These are phyloP conservation scores for Equus przewalskii DNA, from an alignment of 2,113 vertebrate genomes.

Conservation along the genomic window DNA sequence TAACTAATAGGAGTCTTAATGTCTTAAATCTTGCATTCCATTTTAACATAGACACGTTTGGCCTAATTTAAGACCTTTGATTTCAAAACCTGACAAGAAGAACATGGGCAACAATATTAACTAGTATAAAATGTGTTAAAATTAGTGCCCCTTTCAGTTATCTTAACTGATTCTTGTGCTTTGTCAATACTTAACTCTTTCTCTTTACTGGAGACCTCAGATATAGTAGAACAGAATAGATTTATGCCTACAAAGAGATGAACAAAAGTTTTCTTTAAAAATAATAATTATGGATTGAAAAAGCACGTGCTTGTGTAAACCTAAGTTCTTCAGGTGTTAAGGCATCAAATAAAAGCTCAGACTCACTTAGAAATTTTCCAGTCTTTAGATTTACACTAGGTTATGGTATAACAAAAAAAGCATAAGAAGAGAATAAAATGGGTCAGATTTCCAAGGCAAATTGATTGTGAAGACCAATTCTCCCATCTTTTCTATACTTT, in stretches of 20 bases:
- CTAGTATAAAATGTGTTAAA: slow-evolving; percentile 35
- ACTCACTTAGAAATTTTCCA: slow-evolving; percentile 10
- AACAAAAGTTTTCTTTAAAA: slow-evolving; percentile 25
- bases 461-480: background rate
- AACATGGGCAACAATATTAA: background rate
- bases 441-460: background rate
- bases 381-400: background rate
- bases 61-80: background rate
- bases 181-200: slow-evolving; percentile 12
- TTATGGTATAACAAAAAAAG: background rate
- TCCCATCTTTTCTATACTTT: background rate
- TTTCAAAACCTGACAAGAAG: slow-evolving; percentile 26
- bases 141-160: background rate
- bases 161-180: background rate
- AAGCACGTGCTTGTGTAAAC: background rate
- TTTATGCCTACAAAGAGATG: background rate
- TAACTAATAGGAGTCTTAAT: background rate
- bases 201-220: background rate
- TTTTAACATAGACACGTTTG: background rate
- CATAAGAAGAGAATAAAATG: background rate
- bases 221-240: background rate
- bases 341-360: background rate
- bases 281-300: background rate
- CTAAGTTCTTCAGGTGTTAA: background rate
- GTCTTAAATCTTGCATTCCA: background rate